Conservation (phyloP, 2,797 vertebrate species). For the Epinephelus malabaricus region DNA sequence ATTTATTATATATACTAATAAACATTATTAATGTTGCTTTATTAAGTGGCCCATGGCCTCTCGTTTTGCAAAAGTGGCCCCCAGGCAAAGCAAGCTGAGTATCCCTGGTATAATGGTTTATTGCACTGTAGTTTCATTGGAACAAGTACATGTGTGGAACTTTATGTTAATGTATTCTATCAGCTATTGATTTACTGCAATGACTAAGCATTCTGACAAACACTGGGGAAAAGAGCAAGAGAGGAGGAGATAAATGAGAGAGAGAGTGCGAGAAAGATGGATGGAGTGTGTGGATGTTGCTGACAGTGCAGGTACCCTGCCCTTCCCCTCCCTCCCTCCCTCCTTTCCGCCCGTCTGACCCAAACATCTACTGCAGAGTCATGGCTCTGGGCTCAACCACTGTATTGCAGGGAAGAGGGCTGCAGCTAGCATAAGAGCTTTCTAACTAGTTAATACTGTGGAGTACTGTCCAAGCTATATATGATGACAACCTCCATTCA, state of each 20-base stretch:
- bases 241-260: constrained; percentile 60
- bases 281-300: constrained; percentile 78
- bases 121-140: constrained; percentile 34
- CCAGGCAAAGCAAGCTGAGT: no score
- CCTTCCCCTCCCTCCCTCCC: constrained; percentile 54
- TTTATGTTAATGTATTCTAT: constrained; percentile 61
- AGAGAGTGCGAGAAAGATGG: constrained; percentile 69
- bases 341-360: constrained; percentile 73
- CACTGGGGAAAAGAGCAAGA: constrained; percentile 47
- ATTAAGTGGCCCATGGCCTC: no score
- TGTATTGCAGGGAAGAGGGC: constrained; percentile 56
- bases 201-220: constrained; percentile 82
- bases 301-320: constrained; percentile 78
- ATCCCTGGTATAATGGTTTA: constrained; percentile 8
- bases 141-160: constrained; percentile 32
- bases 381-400: constrained; percentile 67
- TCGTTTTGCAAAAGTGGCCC: no score
- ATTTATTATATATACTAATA: no score
- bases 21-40: no score
- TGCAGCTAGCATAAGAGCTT: constrained; percentile 33
- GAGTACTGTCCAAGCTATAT: constrained; percentile 27
- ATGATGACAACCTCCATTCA: constrained; percentile 51
- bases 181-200: constrained; percentile 74
- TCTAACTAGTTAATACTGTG: constrained; percentile 25
- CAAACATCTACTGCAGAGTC: constrained; percentile 81